Evolutionary conservation across 2,113 vertebrate species (phyloP).

Genomic region (Hypomesus transpacificus): DNA sequence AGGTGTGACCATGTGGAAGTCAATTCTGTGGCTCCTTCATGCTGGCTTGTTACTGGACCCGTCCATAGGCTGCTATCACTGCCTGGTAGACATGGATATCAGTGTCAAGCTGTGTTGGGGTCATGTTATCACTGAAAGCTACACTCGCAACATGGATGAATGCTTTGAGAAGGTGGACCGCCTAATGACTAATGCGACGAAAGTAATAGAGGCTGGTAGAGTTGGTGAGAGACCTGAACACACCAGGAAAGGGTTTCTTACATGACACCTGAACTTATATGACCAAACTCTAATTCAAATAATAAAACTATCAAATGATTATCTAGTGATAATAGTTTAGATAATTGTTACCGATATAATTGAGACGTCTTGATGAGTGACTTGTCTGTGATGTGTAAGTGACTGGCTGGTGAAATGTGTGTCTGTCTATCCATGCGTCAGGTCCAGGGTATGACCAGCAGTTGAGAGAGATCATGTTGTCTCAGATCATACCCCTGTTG

Average conservation of each 20-base stretch:
- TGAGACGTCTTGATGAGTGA: background rate
- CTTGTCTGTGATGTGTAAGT: background rate
- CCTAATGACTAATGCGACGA: constrained; percentile 56
- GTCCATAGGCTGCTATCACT: constrained; percentile 57
- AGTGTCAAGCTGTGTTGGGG: constrained; percentile 54
- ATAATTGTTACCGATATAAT: too few species aligned
- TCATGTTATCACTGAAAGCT: constrained; percentile 35
- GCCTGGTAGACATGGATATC: constrained; percentile 46
- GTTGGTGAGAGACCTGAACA: constrained; percentile 55
- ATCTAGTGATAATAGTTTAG: too few species aligned
- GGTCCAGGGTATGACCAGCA: constrained; percentile 55
- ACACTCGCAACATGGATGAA: constrained; percentile 46
- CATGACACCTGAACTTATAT: background rate
- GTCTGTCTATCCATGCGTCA: constrained; percentile 33
- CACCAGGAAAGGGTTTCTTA: background rate
- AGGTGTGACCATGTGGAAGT: constrained; percentile 40
- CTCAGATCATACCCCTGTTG: constrained; percentile 51
- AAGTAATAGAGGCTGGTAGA: constrained; percentile 61
- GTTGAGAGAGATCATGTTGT: constrained; percentile 57
- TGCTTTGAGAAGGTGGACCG: constrained; percentile 58
- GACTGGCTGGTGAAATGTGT: background rate
- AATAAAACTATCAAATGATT: too few species aligned
- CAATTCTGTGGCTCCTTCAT: constrained; percentile 33
- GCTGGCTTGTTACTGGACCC: constrained; percentile 30
- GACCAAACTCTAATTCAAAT: background rate